phyloP scores from a whole-genome alignment of 1,140 invertebrate genomes.

The Brachionus calyciflorus region DNA sequence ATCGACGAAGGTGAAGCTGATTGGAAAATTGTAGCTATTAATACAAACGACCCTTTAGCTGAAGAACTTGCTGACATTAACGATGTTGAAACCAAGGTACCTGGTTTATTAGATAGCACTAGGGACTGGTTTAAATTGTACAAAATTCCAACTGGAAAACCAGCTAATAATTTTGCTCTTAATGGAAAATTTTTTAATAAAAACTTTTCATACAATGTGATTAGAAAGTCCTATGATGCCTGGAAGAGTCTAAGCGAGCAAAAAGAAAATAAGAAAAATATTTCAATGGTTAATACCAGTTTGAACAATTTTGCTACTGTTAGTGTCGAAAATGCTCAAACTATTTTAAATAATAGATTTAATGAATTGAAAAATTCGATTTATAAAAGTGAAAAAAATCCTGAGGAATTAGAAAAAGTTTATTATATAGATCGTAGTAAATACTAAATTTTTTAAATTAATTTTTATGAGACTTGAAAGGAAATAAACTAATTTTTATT shows the following conservation, averaged over 20 bases:
- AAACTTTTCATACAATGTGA: conserved; percentile 3
- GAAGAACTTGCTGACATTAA: conserved; percentile 76
- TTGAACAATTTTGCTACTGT: neutral
- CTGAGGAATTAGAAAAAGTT: conserved; percentile 11
- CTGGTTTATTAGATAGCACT: conserved; percentile 85
- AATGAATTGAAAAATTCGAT: neutral
- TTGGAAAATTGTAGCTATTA: conserved; percentile 93
- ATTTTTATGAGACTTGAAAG: too few relatives aligned
- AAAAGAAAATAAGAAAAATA: neutral
- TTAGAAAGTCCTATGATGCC: conserved; percentile 1
- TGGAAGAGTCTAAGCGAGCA: neutral
- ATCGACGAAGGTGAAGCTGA: conserved; percentile 95
- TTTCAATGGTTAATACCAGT: neutral
- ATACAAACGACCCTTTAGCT: conserved; percentile 84
- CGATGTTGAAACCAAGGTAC: conserved; percentile 87
- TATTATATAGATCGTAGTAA: conserved; percentile 26
- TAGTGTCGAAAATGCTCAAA: neutral
- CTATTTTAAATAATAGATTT: neutral
- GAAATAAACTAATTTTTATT: too few relatives aligned
- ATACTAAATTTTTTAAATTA: neutral
- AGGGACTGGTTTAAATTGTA: conserved; percentile 98
- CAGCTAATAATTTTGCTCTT: conserved; percentile 93
- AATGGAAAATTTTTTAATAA: conserved; percentile 71
- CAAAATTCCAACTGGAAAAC: conserved; percentile 97
- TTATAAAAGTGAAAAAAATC: neutral